Evolutionary conservation across 2,797 vertebrate genomes (phyloP).

Genomic region (Lagocephalus sceleratus): DNA sequence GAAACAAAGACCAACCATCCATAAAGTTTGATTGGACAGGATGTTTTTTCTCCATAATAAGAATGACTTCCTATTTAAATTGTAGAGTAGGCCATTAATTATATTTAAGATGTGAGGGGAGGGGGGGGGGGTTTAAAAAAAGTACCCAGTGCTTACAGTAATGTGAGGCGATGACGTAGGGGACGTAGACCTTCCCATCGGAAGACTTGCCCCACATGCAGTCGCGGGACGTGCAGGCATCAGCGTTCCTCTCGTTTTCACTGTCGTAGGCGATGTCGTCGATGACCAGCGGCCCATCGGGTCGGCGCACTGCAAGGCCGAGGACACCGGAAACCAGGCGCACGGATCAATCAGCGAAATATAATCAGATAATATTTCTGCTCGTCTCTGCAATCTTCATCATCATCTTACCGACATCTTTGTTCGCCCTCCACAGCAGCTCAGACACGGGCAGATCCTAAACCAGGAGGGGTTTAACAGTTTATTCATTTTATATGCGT

Average conservation of each 20-base stretch:
- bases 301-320: slow-evolving; percentile 36
- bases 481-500: neutral
- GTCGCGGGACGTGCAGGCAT: slow-evolving; percentile 47
- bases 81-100: too few relatives aligned
- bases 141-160: slow-evolving; percentile 46
- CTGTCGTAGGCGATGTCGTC: slow-evolving; percentile 64
- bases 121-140: too few relatives aligned
- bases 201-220: slow-evolving; percentile 67
- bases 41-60: too few relatives aligned
- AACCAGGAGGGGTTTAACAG: neutral
- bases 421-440: slow-evolving; percentile 67
- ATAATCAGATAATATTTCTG: too few relatives aligned
- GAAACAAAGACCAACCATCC: neutral
- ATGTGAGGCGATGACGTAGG: slow-evolving; percentile 61
- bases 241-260: slow-evolving; percentile 55
- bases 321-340: neutral
- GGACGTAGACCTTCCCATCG: slow-evolving; percentile 67
- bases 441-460: slow-evolving; percentile 59
- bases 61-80: too few relatives aligned
- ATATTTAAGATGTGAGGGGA: too few relatives aligned
- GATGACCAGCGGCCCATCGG: slow-evolving; percentile 46
- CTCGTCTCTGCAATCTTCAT: too few relatives aligned
- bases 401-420: slow-evolving; percentile 57
- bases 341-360: neutral
- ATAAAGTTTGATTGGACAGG: too few relatives aligned